Conservation (phyloP, 64 coral and sea anemone genomes). For the Actinia equina region DNA sequence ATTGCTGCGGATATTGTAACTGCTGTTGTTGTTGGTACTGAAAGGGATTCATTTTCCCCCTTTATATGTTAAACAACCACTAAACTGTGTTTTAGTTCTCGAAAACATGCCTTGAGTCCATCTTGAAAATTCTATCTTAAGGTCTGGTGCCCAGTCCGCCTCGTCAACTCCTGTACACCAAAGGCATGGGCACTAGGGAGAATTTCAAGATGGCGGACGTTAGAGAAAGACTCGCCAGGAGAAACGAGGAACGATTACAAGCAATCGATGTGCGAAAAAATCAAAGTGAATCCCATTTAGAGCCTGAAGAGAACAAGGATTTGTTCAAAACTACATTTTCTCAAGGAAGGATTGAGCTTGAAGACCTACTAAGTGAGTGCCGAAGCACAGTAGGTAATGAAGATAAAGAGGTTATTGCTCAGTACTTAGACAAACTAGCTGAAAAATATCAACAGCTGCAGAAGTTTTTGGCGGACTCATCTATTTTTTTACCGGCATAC, state of each 20-base stretch:
- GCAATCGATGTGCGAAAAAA: conserved; percentile 63
- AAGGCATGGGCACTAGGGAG: neutral
- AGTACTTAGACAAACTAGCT: conserved; percentile 65
- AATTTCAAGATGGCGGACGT: conserved; percentile 65
- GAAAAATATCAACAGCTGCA: conserved; percentile 81
- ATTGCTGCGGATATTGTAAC: conserved; percentile 70
- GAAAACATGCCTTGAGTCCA: neutral
- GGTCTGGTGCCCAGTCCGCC: too few species aligned
- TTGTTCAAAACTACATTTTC: conserved; percentile 61
- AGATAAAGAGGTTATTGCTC: conserved; percentile 54
- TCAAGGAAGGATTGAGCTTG: conserved; percentile 64
- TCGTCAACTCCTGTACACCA: too few species aligned
- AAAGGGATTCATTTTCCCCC: conserved; percentile 71
- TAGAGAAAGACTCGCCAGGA: conserved; percentile 65
- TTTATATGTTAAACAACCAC: neutral
- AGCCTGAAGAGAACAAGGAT: conserved; percentile 78
- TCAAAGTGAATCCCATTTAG: conserved; percentile 62
- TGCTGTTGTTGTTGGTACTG: conserved; percentile 80
- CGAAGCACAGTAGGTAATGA: conserved; percentile 6
- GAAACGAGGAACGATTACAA: conserved; percentile 76
- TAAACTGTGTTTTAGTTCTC: neutral
- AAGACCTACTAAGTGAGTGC: conserved; percentile 51
- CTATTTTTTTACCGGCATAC: conserved; percentile 64
- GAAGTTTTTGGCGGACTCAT: conserved; percentile 86
- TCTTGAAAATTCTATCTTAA: neutral